Conservation (phyloP, 2,797 vertebrate species). For the Mycteria americana region DNA sequence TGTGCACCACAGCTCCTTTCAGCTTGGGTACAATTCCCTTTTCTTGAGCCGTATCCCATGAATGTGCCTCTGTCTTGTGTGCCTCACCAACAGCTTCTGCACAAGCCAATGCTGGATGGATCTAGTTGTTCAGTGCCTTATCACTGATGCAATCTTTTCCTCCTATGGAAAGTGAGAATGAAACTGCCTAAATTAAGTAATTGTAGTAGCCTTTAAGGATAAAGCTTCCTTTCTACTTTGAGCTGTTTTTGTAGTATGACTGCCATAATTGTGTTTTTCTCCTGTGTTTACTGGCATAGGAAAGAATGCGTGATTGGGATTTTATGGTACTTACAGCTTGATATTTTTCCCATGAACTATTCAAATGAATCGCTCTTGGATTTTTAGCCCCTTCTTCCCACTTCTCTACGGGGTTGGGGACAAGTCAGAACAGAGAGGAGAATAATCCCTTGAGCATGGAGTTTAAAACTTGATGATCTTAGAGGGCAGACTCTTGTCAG, state of each 20-base stretch:
- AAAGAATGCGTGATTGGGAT: neutral
- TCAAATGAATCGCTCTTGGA: neutral
- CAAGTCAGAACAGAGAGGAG: neutral
- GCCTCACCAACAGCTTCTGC: neutral
- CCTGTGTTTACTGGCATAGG: neutral
- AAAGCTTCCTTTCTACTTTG: constrained; percentile 26
- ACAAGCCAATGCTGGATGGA: neutral
- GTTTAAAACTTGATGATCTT: neutral
- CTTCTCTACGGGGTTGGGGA: neutral
- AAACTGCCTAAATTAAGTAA: neutral
- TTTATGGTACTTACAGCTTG: neutral
- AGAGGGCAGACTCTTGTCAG: neutral
- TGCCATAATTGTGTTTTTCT: neutral
- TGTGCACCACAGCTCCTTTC: neutral
- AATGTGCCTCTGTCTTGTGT: neutral
- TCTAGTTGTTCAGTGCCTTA: neutral
- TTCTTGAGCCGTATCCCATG: neutral
- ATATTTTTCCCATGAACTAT: neutral
- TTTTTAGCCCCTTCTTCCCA: neutral
- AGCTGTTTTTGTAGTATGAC: neutral
- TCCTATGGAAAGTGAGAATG: constrained; percentile 7
- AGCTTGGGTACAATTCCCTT: neutral
- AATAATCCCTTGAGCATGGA: neutral
- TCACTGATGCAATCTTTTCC: constrained; percentile 1
- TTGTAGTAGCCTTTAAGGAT: neutral